Base-by-base conservation (phyloP, 2,888 invertebrate genomes). In the Slavum lentiscoides region DNA sequence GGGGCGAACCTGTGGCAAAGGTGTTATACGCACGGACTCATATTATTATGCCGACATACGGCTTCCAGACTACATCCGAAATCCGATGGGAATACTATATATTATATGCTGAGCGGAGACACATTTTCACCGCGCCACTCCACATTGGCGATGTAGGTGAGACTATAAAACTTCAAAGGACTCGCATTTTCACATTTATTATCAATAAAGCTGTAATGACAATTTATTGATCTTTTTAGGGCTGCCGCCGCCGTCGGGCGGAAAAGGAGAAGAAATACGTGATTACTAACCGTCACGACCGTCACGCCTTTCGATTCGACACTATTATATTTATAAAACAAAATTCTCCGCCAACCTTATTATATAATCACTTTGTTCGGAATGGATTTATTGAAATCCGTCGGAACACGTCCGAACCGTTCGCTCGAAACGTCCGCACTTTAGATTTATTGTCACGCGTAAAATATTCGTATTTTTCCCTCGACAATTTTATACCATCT, bases 41-140 rank as follows among this genome's bases (percentile, higher is more conserved):
- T 43, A 23, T 11, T 17, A n/a, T n/a, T 8, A 64, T 21, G 7
- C 11, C 37, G 3, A 21, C 21, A 37, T n/a, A 30, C 69, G 37
- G 37, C 17, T 30, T 64, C 37, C 3, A 37, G 30, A 2, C 62
- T 21, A n/a, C 62, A 23, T 37, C 21, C 43, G n/a, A n/a, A 17
- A 39, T 53, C 62, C 53, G 3, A 73, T n/a, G 62, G 62, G 49
- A 74, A 64, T 62, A 53, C 62, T 53, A 8, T n/a, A n/a, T n/a
- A n/a, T n/a, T n/a, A n/a, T n/a, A n/a, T 11, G n/a, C n/a, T 49
- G 30, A 64, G 53, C 4, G 62, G 62, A 62, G 62, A 74, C 49
- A 53, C 49, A 30, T 62, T 21, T 64, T 21, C 55, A 21, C 21
- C 2, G 37, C 13, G 21, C 15, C n/a, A 15, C n/a, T 55, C 8